Percentiles rank a stretch among this genome's conserved stretches.
Conservation (phyloP, 2,113 vertebrate species). For the Callaeas wilsoni region DNA sequence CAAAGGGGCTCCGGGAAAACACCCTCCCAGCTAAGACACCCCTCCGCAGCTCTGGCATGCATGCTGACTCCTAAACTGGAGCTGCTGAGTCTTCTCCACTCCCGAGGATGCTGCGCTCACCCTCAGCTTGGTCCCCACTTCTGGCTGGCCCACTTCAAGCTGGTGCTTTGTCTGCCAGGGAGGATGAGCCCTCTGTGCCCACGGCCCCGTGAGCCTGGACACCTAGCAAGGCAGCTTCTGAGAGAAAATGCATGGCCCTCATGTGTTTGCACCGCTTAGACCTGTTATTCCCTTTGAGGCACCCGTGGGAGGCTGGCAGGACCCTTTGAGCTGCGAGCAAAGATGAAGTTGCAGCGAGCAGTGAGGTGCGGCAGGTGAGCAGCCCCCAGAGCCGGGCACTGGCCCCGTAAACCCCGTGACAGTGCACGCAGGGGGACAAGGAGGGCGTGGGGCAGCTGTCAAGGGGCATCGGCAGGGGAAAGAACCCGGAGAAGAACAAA, state of each 20-base stretch:
- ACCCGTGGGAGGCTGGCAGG: not conserved
- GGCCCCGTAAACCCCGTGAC: not conserved
- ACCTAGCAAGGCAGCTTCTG: accelerated
- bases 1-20: not conserved
- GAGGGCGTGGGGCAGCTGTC: slow-evolving; percentile 21
- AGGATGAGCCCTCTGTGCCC: not conserved
- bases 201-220: accelerated
- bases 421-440: not conserved
- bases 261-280: accelerated
- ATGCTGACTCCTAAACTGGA: not conserved
- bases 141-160: not conserved
- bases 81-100: not conserved
- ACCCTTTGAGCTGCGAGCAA: not conserved
- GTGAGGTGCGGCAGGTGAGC: accelerated
- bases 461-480: not conserved
- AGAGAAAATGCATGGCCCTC: accelerated
- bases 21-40: accelerated
- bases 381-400: not conserved
- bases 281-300: not conserved
- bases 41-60: accelerated
- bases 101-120: accelerated
- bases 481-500: slow-evolving; percentile 41
- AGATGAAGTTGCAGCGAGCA: not conserved
- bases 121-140: not conserved
- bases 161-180: not conserved